These are phyloP conservation scores for Stigmatopora nigra DNA, from an alignment of 2,113 vertebrate genomes.

Conservation along the genomic window DNA sequence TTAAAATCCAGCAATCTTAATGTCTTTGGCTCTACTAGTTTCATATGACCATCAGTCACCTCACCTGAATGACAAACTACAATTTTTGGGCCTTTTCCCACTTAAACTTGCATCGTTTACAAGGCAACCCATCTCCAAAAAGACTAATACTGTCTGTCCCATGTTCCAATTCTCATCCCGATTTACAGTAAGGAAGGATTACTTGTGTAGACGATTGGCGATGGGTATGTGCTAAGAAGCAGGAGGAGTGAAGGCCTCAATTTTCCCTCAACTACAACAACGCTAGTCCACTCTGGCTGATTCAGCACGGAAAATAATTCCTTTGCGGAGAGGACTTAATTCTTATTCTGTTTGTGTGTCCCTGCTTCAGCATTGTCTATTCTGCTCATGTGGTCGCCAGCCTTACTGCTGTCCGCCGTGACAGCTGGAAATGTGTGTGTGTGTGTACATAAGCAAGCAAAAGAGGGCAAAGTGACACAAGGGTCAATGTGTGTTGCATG, in stretches of 20 bases:
- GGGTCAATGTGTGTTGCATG: constrained; percentile 35
- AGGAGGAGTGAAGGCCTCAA: constrained; percentile 19
- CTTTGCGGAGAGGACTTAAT: constrained; percentile 61
- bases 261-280: background rate
- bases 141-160: constrained; percentile 34
- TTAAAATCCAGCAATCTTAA: background rate
- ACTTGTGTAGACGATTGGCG: constrained; percentile 28
- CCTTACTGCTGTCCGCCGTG: constrained; percentile 51
- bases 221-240: constrained; percentile 30
- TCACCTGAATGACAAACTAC: constrained; percentile 42
- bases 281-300: constrained; percentile 24
- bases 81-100: constrained; percentile 30
- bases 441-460: constrained; percentile 23
- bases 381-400: constrained; percentile 52
- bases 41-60: constrained; percentile 25
- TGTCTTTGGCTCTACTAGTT: background rate
- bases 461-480: constrained; percentile 16
- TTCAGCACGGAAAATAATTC: constrained; percentile 51
- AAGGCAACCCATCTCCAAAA: constrained; percentile 43
- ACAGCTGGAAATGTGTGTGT: constrained; percentile 41
- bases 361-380: constrained; percentile 51
- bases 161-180: constrained; percentile 35
- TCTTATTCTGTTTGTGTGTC: constrained; percentile 59
- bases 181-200: constrained; percentile 41
- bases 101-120: constrained; percentile 31